A percentile compares a stretch with the other conserved stretches of the same genome.
These are phyloP conservation scores for Anthonomus grandis DNA, from an alignment of 1,140 invertebrate species.

Conservation along the genomic window DNA sequence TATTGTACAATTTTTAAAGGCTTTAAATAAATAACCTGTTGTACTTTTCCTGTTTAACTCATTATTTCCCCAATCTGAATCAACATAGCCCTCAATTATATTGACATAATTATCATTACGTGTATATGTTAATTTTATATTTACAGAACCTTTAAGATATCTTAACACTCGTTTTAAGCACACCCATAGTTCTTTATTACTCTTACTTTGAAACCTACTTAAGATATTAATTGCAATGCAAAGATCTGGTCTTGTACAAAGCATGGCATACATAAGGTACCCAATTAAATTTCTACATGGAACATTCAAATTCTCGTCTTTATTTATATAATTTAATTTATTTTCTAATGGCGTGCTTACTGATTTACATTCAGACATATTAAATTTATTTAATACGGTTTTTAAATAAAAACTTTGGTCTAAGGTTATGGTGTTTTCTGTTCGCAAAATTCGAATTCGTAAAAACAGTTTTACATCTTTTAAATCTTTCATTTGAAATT, in stretches of 20 bases:
- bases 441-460: background rate
- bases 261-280: conserved; percentile 6
- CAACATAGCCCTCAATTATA: background rate
- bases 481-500: conserved; percentile 10
- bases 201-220: conserved; percentile 5
- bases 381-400: conserved; percentile 9
- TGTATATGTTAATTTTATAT: conserved; percentile 3
- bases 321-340: conserved; percentile 1
- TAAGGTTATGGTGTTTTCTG: background rate
- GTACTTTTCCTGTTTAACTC: background rate
- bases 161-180: conserved; percentile 3
- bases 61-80: conserved; percentile 6
- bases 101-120: background rate
- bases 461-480: conserved; percentile 14
- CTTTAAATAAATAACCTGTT: background rate
- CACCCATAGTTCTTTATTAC: conserved; percentile 4
- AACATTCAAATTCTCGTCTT: background rate
- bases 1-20: no score
- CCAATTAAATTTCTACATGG: conserved; percentile 4
- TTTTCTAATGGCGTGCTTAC: no score
- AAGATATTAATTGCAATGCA: background rate
- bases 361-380: conserved; percentile 5
- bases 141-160: conserved; percentile 3
- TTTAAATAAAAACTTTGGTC: background rate
- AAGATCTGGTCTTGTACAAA: conserved; percentile 3